These are phyloP conservation scores for Lophius americanus DNA, from an alignment of 2,797 vertebrate species.

Conservation along the genomic window DNA sequence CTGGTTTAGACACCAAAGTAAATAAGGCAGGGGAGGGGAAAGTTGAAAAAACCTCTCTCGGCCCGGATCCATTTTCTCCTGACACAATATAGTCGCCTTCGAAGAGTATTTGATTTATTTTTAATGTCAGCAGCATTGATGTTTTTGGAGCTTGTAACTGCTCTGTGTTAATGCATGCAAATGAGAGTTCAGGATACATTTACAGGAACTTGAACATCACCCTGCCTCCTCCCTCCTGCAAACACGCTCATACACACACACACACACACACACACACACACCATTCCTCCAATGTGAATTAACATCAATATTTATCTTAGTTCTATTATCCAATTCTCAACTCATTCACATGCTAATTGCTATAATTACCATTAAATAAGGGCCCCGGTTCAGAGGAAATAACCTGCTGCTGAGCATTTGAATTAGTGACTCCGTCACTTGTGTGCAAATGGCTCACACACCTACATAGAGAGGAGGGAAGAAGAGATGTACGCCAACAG, in stretches of 20 bases:
- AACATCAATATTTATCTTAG: conserved; percentile 85
- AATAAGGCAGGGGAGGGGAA: conserved; percentile 50
- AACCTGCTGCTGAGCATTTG: conserved; percentile 76
- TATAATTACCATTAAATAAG: conserved; percentile 93
- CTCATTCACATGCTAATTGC: conserved; percentile 93
- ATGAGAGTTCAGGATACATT: conserved; percentile 73
- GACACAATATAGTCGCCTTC: conserved; percentile 26
- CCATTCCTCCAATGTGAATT: conserved; percentile 70
- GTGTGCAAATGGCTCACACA: conserved; percentile 41
- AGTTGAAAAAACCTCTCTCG: conserved; percentile 43
- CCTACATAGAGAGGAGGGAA: conserved; percentile 23
- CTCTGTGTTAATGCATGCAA: conserved; percentile 75
- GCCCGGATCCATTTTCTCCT: conserved; percentile 44
- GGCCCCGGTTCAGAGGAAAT: conserved; percentile 81
- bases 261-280: conserved; percentile 26
- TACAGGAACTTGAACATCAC: conserved; percentile 43
- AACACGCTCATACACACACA: conserved; percentile 30
- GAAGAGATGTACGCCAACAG: conserved; percentile 17
- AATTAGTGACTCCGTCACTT: conserved; percentile 68
- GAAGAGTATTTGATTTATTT: conserved; percentile 61
- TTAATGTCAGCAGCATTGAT: conserved; percentile 57
- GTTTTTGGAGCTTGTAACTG: conserved; percentile 73
- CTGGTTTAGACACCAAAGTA: conserved; percentile 62
- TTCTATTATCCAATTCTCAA: conserved; percentile 85
- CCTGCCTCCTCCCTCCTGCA: background rate